These are phyloP conservation scores for Gallirallus australis DNA, from an alignment of 2,797 vertebrate species.

Conservation along the genomic window DNA sequence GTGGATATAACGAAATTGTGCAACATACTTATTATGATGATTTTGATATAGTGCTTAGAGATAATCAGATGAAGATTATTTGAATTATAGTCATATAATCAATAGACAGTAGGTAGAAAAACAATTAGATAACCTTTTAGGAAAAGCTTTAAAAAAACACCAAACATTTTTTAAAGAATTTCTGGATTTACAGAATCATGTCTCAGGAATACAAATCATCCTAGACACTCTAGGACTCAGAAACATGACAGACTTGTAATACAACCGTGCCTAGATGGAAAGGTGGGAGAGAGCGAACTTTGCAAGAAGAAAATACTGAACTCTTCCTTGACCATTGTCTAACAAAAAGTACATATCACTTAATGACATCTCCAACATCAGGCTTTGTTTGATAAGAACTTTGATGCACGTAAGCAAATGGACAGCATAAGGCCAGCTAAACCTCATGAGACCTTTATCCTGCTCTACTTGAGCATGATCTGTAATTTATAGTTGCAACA, in stretches of 20 bases:
- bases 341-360: background rate
- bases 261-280: background rate
- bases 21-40: background rate
- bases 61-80: constrained; percentile 30
- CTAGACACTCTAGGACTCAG: background rate
- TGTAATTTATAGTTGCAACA: background rate
- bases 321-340: background rate
- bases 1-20: background rate
- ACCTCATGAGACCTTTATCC: background rate
- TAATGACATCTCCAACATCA: background rate
- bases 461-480: background rate
- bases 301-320: background rate
- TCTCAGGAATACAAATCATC: background rate
- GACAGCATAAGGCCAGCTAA: background rate
- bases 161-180: background rate
- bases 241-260: background rate
- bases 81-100: constrained; percentile 5
- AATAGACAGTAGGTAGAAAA: constrained; percentile 15
- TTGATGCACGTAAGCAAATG: background rate
- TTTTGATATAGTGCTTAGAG: background rate
- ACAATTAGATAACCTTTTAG: background rate
- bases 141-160: background rate
- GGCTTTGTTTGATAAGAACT: background rate
- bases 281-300: background rate
- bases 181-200: background rate